phyloP scores from a whole-genome alignment of 2,797 vertebrate species.

The Chiloscyllium punctatum region DNA sequence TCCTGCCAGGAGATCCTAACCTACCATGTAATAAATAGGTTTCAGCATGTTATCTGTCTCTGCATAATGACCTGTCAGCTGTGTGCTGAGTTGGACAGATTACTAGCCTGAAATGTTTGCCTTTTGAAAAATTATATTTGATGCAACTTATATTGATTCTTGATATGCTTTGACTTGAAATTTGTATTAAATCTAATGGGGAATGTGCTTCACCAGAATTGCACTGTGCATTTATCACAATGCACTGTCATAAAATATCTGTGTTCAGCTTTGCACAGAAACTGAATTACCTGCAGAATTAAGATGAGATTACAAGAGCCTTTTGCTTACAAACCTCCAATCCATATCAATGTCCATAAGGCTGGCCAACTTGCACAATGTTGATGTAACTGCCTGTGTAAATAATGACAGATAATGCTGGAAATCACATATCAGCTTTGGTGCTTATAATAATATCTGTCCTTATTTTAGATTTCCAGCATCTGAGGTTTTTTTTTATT shows the following conservation, averaged over 20 bases:
- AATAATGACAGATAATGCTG: neutral
- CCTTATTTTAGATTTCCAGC: neutral
- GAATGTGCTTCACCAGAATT: neutral
- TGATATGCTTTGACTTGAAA: neutral
- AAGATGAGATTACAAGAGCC: neutral
- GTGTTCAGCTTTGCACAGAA: neutral
- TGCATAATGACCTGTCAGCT: constrained; percentile 20
- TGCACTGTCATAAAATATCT: neutral
- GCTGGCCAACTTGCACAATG: neutral
- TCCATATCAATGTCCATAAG: neutral
- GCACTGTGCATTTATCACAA: neutral
- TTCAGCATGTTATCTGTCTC: neutral
- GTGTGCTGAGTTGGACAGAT: neutral
- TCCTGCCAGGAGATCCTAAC: neutral
- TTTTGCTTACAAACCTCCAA: neutral
- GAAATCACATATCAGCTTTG: neutral
- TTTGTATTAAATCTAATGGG: neutral
- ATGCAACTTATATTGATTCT: neutral
- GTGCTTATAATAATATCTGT: neutral
- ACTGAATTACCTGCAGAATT: neutral
- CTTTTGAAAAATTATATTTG: neutral
- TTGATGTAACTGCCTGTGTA: neutral
- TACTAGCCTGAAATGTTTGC: neutral
- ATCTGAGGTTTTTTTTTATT: neutral
- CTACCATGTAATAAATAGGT: neutral